Conservation (phyloP, 1,140 invertebrate species). For the Rhopalosiphum maidis region DNA sequence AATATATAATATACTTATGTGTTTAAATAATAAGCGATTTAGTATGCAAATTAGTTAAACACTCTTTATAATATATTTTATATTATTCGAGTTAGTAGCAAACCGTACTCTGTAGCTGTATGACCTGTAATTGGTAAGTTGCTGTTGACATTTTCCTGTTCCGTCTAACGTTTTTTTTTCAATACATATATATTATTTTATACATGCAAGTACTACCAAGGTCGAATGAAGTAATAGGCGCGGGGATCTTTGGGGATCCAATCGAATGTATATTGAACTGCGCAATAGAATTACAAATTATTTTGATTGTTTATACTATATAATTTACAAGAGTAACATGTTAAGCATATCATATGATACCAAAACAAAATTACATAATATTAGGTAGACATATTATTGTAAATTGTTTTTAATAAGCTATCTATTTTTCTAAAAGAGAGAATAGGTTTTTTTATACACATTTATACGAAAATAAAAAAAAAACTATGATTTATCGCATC, state of each 20-base stretch:
- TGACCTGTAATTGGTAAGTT: not conserved
- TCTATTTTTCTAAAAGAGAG: too few species aligned
- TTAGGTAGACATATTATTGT: too few species aligned
- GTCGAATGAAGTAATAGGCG: not conserved
- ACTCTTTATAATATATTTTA: not conserved
- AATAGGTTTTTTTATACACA: too few species aligned
- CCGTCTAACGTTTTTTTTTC: not conserved
- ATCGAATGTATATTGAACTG: not conserved
- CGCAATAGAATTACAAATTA: not conserved
- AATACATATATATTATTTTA: not conserved
- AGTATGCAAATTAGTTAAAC: not conserved
- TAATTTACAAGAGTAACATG: not conserved
- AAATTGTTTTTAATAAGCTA: too few species aligned
- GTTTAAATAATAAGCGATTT: not conserved
- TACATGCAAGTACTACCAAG: not conserved
- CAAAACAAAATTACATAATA: too few species aligned
- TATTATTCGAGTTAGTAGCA: not conserved
- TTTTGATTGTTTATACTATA: not conserved
- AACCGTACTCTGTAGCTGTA: not conserved
- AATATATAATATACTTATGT: not conserved
- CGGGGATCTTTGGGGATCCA: not conserved
- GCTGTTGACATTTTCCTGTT: slow-evolving; percentile 37
- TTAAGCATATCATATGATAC: not conserved
- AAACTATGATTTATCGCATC: too few species aligned
- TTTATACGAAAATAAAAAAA: too few species aligned